Evolutionary conservation across 1,140 invertebrate species (phyloP).

Genomic region (Chionoecetes opilio): DNA sequence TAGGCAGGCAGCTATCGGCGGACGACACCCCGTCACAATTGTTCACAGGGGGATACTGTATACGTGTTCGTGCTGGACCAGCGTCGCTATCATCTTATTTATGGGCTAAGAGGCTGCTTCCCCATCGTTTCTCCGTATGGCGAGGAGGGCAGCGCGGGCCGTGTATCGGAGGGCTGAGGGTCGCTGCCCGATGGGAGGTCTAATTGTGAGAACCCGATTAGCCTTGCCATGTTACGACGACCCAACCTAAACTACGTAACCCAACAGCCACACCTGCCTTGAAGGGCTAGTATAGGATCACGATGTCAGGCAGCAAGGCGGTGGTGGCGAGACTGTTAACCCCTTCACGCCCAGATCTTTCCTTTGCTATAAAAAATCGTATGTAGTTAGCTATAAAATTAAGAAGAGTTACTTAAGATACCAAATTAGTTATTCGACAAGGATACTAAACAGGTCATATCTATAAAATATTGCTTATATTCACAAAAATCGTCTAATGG

Average conservation of each 20-base stretch:
- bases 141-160: background rate
- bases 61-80: background rate
- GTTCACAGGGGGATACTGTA: background rate
- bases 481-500: too few relatives aligned
- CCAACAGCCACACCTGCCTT: background rate
- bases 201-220: background rate
- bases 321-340: background rate
- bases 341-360: too few relatives aligned
- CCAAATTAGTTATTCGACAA: too few relatives aligned
- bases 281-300: background rate
- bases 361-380: too few relatives aligned
- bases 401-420: too few relatives aligned
- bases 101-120: background rate
- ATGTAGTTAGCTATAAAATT: too few relatives aligned
- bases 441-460: too few relatives aligned
- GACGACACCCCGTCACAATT: background rate
- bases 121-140: background rate
- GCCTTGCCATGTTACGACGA: background rate
- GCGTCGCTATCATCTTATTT: constrained; percentile 4
- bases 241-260: background rate
- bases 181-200: background rate
- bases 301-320: background rate
- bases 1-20: background rate
- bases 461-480: too few relatives aligned
- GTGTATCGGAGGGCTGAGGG: background rate